Evolutionary conservation across 2,888 invertebrate species (phyloP).

Genomic region (Campoplex nolae): DNA sequence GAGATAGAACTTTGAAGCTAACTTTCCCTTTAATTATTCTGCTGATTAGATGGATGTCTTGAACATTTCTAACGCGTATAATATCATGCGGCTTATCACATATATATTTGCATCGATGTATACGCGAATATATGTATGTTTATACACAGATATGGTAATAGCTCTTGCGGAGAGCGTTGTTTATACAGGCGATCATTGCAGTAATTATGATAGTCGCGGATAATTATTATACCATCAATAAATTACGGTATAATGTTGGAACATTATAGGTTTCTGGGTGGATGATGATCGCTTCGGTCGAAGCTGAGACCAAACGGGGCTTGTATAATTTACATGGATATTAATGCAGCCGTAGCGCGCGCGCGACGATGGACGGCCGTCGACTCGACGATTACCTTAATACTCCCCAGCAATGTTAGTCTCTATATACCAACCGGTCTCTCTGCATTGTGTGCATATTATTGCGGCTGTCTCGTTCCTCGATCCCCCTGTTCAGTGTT

Average conservation of each 20-base stretch:
- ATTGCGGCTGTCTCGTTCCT: slow-evolving; percentile 68
- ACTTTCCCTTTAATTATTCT: slow-evolving; percentile 72
- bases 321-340: slow-evolving; percentile 74
- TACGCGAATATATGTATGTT: neutral
- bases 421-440: slow-evolving; percentile 14
- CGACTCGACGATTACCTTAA: slow-evolving; percentile 71
- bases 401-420: slow-evolving; percentile 62
- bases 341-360: slow-evolving; percentile 69
- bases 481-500: slow-evolving; percentile 38
- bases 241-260: slow-evolving; percentile 74
- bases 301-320: slow-evolving; percentile 38
- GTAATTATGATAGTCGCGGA: slow-evolving; percentile 73
- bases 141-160: slow-evolving; percentile 16
- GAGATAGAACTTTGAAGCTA: slow-evolving; percentile 16
- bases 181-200: slow-evolving; percentile 75
- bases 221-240: slow-evolving; percentile 76
- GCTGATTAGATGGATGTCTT: slow-evolving; percentile 68
- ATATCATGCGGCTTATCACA: neutral
- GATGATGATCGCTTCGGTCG: slow-evolving; percentile 34
- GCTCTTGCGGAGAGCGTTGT: slow-evolving; percentile 65
- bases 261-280: slow-evolving; percentile 72
- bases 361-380: slow-evolving; percentile 66
- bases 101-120: neutral
- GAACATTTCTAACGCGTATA: slow-evolving; percentile 50
- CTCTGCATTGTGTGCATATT: slow-evolving; percentile 69